Conservation (phyloP, 2,888 invertebrate species). For the Synanthedon myopaeformis region DNA sequence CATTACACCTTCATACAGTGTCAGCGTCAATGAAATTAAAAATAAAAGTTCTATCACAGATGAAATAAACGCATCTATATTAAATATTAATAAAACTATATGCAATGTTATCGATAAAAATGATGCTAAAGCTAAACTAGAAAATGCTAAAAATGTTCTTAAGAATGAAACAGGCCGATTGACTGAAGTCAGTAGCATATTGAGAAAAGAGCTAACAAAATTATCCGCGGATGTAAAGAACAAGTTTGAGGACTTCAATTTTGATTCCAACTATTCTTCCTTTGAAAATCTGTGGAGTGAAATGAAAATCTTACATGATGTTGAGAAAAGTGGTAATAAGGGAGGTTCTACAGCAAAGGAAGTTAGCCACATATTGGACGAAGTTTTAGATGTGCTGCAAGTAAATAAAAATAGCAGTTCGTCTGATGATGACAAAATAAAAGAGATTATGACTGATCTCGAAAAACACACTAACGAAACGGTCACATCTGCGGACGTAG, state of each 20-base stretch:
- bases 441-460: constrained; percentile 21
- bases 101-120: constrained; percentile 16
- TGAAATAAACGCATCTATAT: constrained; percentile 15
- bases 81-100: constrained; percentile 16
- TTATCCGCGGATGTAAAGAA: constrained; percentile 26
- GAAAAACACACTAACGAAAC: constrained; percentile 15
- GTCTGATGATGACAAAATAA: constrained; percentile 22
- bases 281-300: constrained; percentile 27
- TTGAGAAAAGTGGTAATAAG: constrained; percentile 23
- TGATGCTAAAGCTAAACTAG: constrained; percentile 14
- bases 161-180: constrained; percentile 29
- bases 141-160: constrained; percentile 19
- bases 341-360: constrained; percentile 26
- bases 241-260: constrained; percentile 16
- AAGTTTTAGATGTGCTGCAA: constrained; percentile 23
- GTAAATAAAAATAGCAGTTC: constrained; percentile 9
- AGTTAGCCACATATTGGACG: constrained; percentile 27
- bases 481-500: constrained; percentile 8
- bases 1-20: background rate
- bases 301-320: constrained; percentile 28
- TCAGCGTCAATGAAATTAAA: background rate
- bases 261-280: constrained; percentile 16
- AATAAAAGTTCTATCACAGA: constrained; percentile 4
- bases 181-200: constrained; percentile 24
- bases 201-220: constrained; percentile 32